phyloP scores from a whole-genome alignment of 2,888 invertebrate species.

The Disparrhopalites patrizii region DNA sequence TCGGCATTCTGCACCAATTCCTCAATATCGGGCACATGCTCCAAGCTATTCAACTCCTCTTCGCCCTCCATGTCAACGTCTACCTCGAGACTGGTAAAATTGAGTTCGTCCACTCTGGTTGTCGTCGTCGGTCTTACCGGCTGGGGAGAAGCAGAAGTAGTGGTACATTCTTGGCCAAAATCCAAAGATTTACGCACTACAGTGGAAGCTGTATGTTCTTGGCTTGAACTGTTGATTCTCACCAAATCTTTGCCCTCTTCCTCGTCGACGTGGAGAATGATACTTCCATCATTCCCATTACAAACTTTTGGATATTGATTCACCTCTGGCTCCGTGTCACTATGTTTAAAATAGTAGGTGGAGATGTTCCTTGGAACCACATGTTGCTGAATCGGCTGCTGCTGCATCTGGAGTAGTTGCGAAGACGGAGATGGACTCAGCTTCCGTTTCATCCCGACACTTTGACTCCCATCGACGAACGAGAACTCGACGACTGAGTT shows the following conservation, averaged over 20 bases:
- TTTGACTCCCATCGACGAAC: conserved; percentile 34
- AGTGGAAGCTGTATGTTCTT: too few relatives aligned
- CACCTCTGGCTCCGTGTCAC: conserved; percentile 48
- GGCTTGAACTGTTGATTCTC: conserved; percentile 20
- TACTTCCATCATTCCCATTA: conserved; percentile 10
- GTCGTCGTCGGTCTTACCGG: background rate
- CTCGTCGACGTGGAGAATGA: background rate
- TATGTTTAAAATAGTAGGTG: conserved; percentile 49
- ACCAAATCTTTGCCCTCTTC: conserved; percentile 16
- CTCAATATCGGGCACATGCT: conserved; percentile 42
- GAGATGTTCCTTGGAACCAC: conserved; percentile 46
- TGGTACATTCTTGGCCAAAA: conserved; percentile 39
- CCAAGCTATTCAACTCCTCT: conserved; percentile 22
- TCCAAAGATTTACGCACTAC: conserved; percentile 40
- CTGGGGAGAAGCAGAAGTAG: too few relatives aligned
- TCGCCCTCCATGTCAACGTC: conserved; percentile 36
- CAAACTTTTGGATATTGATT: conserved; percentile 16
- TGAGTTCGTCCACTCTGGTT: conserved; percentile 40
- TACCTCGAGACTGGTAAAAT: conserved; percentile 44
- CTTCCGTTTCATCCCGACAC: conserved; percentile 46
- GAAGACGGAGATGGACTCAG: conserved; percentile 39
- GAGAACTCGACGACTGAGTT: conserved; percentile 47
- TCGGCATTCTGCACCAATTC: conserved; percentile 48
- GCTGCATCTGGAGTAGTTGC: conserved; percentile 28
- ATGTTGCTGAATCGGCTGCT: conserved; percentile 33